phyloP scores from a whole-genome alignment of 2,888 invertebrate species.

The Cheilosia grossa region DNA sequence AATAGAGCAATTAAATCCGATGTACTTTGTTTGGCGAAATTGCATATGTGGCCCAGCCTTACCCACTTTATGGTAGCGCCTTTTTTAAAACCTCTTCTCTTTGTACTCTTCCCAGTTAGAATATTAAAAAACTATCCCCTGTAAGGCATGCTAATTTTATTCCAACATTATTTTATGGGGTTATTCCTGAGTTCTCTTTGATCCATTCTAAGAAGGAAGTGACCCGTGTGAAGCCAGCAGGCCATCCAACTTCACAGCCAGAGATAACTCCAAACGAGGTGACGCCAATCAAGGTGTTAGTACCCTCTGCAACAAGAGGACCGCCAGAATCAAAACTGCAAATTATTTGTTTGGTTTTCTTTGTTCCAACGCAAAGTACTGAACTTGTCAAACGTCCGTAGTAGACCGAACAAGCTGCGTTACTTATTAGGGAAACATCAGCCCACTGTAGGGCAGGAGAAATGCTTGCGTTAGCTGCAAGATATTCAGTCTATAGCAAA shows the following conservation, averaged over 20 bases:
- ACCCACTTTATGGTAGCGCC: no score
- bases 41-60: no score
- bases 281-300: slow-evolving; percentile 76
- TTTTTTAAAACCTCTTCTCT: no score
- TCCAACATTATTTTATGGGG: slow-evolving; percentile 5
- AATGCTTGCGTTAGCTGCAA: slow-evolving; percentile 51
- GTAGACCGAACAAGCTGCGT: slow-evolving; percentile 76
- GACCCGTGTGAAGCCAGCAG: slow-evolving; percentile 75
- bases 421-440: slow-evolving; percentile 76
- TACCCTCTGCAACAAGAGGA: slow-evolving; percentile 79
- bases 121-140: no score
- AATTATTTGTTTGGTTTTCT: slow-evolving; percentile 77
- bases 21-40: no score
- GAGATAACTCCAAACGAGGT: slow-evolving; percentile 76
- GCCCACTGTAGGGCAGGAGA: slow-evolving; percentile 77
- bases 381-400: slow-evolving; percentile 74
- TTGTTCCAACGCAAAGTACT: slow-evolving; percentile 79
- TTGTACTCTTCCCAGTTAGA: no score
- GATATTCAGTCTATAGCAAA: background rate
- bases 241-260: slow-evolving; percentile 76
- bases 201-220: slow-evolving; percentile 69
- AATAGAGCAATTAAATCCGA: no score
- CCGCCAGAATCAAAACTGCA: slow-evolving; percentile 83
- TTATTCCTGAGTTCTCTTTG: slow-evolving; percentile 16
- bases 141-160: no score